Conservation (phyloP, 2,888 invertebrate genomes). For the Lasioglossum villosulum region DNA sequence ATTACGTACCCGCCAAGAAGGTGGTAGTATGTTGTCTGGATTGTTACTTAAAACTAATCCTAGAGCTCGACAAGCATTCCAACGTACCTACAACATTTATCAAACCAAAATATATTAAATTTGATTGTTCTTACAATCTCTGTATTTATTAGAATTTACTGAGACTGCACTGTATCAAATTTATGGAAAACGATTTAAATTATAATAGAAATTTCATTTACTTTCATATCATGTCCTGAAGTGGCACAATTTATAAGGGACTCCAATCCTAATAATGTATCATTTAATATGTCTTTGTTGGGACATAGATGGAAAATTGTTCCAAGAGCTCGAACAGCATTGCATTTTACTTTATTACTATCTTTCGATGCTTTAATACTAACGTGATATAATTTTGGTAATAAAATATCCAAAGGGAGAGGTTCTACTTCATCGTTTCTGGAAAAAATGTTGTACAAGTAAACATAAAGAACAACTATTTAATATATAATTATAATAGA, state of each 20-base stretch:
- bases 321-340: slow-evolving; percentile 92
- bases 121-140: neutral
- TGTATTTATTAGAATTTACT: neutral
- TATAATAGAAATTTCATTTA: slow-evolving; percentile 68
- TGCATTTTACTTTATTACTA: slow-evolving; percentile 93
- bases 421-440: slow-evolving; percentile 87
- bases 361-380: slow-evolving; percentile 89
- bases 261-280: slow-evolving; percentile 87
- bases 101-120: slow-evolving; percentile 23
- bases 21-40: slow-evolving; percentile 81
- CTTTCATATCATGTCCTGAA: slow-evolving; percentile 92
- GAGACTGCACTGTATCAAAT: neutral
- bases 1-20: slow-evolving; percentile 84
- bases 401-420: slow-evolving; percentile 88
- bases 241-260: slow-evolving; percentile 90
- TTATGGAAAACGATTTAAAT: neutral
- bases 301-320: slow-evolving; percentile 89
- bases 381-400: slow-evolving; percentile 89
- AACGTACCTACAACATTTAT: slow-evolving; percentile 87
- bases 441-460: slow-evolving; percentile 49
- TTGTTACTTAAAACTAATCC: slow-evolving; percentile 90
- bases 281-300: slow-evolving; percentile 85
- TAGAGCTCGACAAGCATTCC: slow-evolving; percentile 96
- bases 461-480: neutral
- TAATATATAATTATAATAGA: neutral